These are phyloP conservation scores for Gymnocheta viridis DNA, from an alignment of 2,888 invertebrate genomes.

Conservation along the genomic window DNA sequence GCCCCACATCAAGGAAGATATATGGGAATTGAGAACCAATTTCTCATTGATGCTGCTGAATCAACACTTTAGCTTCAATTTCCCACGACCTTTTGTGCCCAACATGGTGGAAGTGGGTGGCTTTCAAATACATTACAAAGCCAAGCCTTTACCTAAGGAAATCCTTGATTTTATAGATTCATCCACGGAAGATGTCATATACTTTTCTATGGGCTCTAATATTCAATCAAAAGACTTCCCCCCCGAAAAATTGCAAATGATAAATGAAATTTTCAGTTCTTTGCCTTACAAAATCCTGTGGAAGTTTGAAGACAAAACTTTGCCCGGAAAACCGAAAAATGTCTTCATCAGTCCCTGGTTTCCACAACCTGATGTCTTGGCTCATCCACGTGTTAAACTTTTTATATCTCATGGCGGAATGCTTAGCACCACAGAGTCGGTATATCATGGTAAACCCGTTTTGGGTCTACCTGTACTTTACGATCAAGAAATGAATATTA, in stretches of 20 bases:
- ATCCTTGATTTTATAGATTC: slow-evolving; percentile 80
- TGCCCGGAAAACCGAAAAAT: slow-evolving; percentile 74
- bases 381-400: slow-evolving; percentile 80
- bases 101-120: slow-evolving; percentile 81
- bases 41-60: slow-evolving; percentile 78
- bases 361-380: slow-evolving; percentile 79
- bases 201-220: slow-evolving; percentile 82
- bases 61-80: slow-evolving; percentile 78
- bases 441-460: slow-evolving; percentile 81
- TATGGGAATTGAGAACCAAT: slow-evolving; percentile 73
- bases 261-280: slow-evolving; percentile 65
- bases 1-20: slow-evolving; percentile 72
- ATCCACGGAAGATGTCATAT: slow-evolving; percentile 81
- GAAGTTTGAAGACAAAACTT: slow-evolving; percentile 80
- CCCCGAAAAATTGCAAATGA: slow-evolving; percentile 69
- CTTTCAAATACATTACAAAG: slow-evolving; percentile 76
- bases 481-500: slow-evolving; percentile 82
- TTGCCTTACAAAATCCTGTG: slow-evolving; percentile 78
- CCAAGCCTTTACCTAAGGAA: slow-evolving; percentile 76
- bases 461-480: slow-evolving; percentile 82
- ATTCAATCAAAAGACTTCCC: slow-evolving; percentile 75
- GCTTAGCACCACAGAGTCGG: slow-evolving; percentile 80
- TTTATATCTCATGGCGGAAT: slow-evolving; percentile 82
- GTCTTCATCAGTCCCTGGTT: slow-evolving; percentile 78
- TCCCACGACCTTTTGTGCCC: slow-evolving; percentile 78